Conservation (phyloP, 2,888 invertebrate species). For the Mongoloraphidia duomilia region DNA sequence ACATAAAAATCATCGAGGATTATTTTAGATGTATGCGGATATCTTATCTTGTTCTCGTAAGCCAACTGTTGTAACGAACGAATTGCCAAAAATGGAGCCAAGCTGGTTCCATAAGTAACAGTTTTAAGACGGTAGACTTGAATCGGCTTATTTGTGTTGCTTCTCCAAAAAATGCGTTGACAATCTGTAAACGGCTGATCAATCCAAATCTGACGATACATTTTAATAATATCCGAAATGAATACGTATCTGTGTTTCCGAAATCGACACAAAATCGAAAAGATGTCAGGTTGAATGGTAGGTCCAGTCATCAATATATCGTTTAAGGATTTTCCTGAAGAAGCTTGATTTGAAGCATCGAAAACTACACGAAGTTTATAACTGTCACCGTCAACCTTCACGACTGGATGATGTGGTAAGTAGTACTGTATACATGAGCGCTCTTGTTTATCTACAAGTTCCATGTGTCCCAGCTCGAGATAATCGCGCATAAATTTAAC, state of each 20-base stretch:
- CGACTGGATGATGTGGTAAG: constrained; percentile 18
- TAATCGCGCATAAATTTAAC: constrained; percentile 10
- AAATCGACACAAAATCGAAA: neutral
- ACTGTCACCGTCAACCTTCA: constrained; percentile 14
- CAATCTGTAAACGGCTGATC: neutral
- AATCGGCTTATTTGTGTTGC: neutral
- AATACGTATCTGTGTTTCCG: neutral
- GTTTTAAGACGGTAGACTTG: neutral
- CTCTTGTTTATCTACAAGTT: neutral
- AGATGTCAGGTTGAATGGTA: neutral
- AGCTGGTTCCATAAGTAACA: constrained; percentile 6
- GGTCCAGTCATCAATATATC: neutral
- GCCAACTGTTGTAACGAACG: neutral
- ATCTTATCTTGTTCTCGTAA: neutral
- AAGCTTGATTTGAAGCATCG: constrained; percentile 13
- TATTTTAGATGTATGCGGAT: too few relatives aligned
- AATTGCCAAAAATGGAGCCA: constrained; percentile 12
- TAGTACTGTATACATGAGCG: constrained; percentile 8
- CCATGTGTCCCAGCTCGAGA: constrained; percentile 5
- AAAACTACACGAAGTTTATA: constrained; percentile 18
- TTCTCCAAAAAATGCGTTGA: constrained; percentile 5
- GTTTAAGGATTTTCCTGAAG: constrained; percentile 5
- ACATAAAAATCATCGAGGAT: too few relatives aligned
- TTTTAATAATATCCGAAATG: neutral
- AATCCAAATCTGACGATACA: neutral